Evolutionary conservation across 2,888 invertebrate genomes (phyloP).

Genomic region (Parochlus steinenii): DNA sequence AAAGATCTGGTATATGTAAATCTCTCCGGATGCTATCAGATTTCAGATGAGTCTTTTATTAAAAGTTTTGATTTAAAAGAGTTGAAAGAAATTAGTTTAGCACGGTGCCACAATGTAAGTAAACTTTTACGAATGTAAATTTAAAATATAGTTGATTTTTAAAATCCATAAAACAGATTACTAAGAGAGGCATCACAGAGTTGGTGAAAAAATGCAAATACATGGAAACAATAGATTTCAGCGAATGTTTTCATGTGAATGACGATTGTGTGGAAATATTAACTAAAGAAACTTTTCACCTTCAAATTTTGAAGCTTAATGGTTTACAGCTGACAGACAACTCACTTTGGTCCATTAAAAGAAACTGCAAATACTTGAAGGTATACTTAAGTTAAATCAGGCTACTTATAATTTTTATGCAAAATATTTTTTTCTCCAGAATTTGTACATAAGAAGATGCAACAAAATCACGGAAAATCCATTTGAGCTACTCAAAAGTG

Average conservation of each 20-base stretch:
- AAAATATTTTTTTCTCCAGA: slow-evolving; percentile 3
- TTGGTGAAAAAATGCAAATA: slow-evolving; percentile 6
- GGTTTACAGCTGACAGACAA: slow-evolving; percentile 5
- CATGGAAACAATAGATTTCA: slow-evolving; percentile 4
- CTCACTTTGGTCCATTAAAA: neutral
- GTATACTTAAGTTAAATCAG: slow-evolving; percentile 1
- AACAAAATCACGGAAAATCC: slow-evolving; percentile 6
- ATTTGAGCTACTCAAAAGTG: slow-evolving; percentile 6
- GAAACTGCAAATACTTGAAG: slow-evolving; percentile 11
- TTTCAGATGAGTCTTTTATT: slow-evolving; percentile 7
- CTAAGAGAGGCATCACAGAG: slow-evolving; percentile 1
- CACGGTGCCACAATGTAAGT: slow-evolving; percentile 10
- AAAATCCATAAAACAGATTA: no score
- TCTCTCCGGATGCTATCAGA: slow-evolving; percentile 10
- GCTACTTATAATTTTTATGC: neutral
- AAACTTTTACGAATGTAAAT: no score
- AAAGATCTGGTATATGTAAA: slow-evolving; percentile 9
- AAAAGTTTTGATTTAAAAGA: slow-evolving; percentile 5
- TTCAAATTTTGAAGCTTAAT: slow-evolving; percentile 9
- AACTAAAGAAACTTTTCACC: neutral
- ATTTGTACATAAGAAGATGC: slow-evolving; percentile 8
- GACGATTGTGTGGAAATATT: slow-evolving; percentile 3
- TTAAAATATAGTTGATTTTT: no score
- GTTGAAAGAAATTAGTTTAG: slow-evolving; percentile 9
- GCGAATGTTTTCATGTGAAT: slow-evolving; percentile 5